Base-by-base conservation (phyloP, 2,797 vertebrate species). In the Rhinella marina region DNA sequence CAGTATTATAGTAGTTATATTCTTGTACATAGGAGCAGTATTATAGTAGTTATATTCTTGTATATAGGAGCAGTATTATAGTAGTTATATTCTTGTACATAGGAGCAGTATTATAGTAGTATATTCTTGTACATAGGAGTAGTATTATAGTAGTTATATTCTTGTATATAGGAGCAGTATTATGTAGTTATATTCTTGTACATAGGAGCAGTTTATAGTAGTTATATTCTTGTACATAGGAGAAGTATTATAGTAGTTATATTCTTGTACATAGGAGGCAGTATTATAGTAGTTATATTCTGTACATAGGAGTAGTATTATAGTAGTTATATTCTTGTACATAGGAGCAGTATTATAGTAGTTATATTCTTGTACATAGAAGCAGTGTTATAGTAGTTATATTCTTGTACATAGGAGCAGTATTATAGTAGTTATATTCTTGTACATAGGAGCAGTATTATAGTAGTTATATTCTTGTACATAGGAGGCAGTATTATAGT, bases 281-380 rank as follows among this genome's bases (percentile, higher is more conserved):
- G 61, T 62, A 62, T 62, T 62, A 62, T 62, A 62, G 61, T 62
- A 62, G 61, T 62, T 23, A 62, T 62, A 62, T 62, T 62, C 61
- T 62, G 61, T n/a, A n/a, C 21, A 62, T 62, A 62, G 62, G 62
- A 13, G 66, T n/a, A 66, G 62, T 66, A 66, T 66, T 66, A 66
- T 66, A 66, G 62, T 66, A 66, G n/a, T 66, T 66, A 66, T 66
- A 66, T 66, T 66, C 62, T 66, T 66, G 62, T 66, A 66, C 13
- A 66, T 66, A 66, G 62, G 10, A 10, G 62, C 21, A 62, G 61
- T 62, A n/a, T 62, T 62, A 62, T 62, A 62, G 23, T 62, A 62
- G 61, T 62, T 62, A 62, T 62, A 62, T 62, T 62, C 61, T n/a
- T 62, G 61, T 62, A 62, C 61, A 62, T 62, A 62, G 61, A 21